Conservation (phyloP, 2,113 vertebrate species). For the Nothoprocta pentlandii region DNA sequence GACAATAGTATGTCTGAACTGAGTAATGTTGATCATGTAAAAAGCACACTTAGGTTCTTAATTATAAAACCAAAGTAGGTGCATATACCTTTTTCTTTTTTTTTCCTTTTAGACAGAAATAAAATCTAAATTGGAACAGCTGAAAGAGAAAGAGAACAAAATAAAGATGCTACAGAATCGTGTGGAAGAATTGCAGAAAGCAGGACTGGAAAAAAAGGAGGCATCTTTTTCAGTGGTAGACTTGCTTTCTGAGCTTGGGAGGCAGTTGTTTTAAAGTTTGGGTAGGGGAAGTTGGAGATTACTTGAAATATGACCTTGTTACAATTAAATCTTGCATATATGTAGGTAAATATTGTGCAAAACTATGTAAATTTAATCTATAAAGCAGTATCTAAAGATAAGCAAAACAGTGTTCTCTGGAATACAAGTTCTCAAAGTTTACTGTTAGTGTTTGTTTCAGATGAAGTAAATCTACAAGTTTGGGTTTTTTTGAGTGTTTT, state of each 20-base stretch:
- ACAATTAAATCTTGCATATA: neutral
- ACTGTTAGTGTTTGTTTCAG: neutral
- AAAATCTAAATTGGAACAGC: conserved; percentile 74
- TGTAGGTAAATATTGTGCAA: neutral
- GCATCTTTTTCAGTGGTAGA: conserved; percentile 63
- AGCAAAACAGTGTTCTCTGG: neutral
- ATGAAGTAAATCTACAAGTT: neutral
- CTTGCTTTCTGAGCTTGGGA: neutral
- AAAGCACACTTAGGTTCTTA: neutral
- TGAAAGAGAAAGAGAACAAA: conserved; percentile 82
- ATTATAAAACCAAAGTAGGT: neutral
- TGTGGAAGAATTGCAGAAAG: conserved; percentile 70
- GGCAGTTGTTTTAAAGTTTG: neutral
- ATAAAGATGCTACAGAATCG: conserved; percentile 78
- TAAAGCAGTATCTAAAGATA: neutral
- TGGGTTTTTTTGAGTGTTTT: neutral
- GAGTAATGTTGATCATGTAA: neutral
- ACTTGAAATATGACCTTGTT: neutral
- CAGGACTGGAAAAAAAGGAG: conserved; percentile 33
- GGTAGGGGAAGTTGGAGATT: neutral
- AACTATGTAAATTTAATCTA: neutral
- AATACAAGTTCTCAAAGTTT: neutral
- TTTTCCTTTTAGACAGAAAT: conserved; percentile 78
- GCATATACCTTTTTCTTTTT: neutral
- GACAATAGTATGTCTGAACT: neutral